Evolutionary conservation across 2,113 vertebrate genomes (phyloP).

Genomic region (Oxygymnocypris stewartii): DNA sequence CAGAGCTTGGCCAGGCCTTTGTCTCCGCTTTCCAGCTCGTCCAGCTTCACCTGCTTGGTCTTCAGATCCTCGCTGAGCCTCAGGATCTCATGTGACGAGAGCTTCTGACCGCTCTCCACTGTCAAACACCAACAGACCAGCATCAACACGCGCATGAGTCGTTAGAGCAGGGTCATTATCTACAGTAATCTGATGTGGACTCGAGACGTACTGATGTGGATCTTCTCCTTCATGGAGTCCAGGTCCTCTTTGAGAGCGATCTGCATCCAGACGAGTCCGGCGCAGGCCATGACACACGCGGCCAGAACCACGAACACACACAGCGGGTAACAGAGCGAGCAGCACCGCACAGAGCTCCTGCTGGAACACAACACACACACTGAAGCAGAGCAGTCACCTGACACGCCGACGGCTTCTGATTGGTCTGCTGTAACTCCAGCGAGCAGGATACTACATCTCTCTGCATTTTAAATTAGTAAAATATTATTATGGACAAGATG

Average conservation of each 20-base stretch:
- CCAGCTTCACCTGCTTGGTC: conserved; percentile 82
- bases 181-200: too few species aligned
- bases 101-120: conserved; percentile 96
- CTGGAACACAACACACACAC: conserved; percentile 63
- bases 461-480: too few species aligned
- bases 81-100: conserved; percentile 88
- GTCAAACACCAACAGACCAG: conserved; percentile 37
- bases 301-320: conserved; percentile 91
- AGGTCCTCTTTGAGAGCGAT: conserved; percentile 94
- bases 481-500: too few species aligned
- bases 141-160: background rate
- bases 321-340: conserved; percentile 90
- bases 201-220: conserved; percentile 84
- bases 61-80: conserved; percentile 91
- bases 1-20: conserved; percentile 86
- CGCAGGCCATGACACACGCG: conserved; percentile 90
- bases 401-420: conserved; percentile 13
- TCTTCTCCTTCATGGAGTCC: conserved; percentile 90
- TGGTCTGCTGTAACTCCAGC: too few species aligned
- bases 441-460: too few species aligned
- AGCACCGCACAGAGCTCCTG: conserved; percentile 87
- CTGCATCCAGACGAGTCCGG: conserved; percentile 98
- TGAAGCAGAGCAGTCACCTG: background rate
- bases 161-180: too few species aligned
- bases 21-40: conserved; percentile 87